Conservation (phyloP, 2,797 vertebrate genomes). For the Enteromius trimaculatus region DNA sequence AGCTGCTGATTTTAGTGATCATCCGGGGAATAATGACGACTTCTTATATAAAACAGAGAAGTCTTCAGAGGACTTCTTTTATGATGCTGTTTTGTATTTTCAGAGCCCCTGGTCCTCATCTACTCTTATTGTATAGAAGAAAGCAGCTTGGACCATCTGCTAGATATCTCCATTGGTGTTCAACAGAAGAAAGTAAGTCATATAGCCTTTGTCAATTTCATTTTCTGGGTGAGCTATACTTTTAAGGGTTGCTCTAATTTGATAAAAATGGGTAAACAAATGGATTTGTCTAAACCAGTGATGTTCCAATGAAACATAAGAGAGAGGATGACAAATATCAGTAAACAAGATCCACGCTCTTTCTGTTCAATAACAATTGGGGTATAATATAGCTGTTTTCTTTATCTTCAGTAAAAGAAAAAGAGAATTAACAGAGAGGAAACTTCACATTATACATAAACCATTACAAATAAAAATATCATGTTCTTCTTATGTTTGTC, state of each 20-base stretch:
- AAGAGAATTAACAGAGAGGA: conserved; percentile 66
- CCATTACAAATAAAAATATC: conserved; percentile 87
- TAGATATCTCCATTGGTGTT: background rate
- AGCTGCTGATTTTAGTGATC: background rate
- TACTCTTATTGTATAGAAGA: background rate
- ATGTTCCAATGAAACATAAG: conserved; percentile 69
- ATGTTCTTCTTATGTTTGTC: conserved; percentile 83
- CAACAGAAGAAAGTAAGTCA: background rate
- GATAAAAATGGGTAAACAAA: conserved; percentile 10
- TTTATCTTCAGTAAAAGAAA: conserved; percentile 67
- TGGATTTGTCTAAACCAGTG: conserved; percentile 62
- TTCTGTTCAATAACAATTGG: conserved; percentile 86
- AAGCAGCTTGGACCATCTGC: background rate
- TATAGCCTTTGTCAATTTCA: background rate
- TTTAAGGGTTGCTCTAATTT: conserved; percentile 27
- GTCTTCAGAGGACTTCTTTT: background rate
- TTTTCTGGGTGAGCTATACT: conserved; percentile 4
- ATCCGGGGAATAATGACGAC: background rate
- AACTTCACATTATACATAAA: conserved; percentile 97
- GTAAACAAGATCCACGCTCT: conserved; percentile 80
- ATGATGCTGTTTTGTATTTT: background rate
- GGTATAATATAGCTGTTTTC: conserved; percentile 74
- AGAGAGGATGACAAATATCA: conserved; percentile 68
- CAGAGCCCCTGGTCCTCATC: background rate
- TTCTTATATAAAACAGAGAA: background rate